Evolutionary conservation across 2,797 vertebrate species (phyloP).

Genomic region (Sorex maritimensis): DNA sequence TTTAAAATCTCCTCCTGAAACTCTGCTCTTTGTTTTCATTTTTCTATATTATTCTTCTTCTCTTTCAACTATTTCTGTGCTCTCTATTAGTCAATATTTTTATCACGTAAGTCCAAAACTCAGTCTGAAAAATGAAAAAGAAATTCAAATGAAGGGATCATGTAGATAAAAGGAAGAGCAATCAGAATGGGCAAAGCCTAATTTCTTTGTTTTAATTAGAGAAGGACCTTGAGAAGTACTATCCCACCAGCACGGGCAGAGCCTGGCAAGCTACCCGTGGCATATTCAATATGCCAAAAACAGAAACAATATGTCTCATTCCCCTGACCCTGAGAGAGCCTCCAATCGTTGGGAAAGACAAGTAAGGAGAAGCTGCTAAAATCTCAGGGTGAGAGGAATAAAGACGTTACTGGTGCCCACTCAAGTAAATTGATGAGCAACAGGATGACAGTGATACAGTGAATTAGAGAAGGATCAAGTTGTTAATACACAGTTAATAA

Average conservation of each 20-base stretch:
- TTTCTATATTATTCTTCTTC: neutral
- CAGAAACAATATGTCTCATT: too few relatives aligned
- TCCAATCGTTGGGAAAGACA: too few relatives aligned
- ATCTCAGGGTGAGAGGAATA: too few relatives aligned
- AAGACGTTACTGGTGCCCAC: too few relatives aligned
- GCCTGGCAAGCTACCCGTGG: too few relatives aligned
- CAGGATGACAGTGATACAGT: too few relatives aligned
- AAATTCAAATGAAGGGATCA: neutral
- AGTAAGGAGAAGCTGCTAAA: too few relatives aligned
- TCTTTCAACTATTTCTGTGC: neutral
- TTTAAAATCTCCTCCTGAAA: neutral
- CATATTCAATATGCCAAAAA: too few relatives aligned
- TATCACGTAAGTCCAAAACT: neutral
- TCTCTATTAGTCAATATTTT: neutral
- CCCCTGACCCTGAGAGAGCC: too few relatives aligned
- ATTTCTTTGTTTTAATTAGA: neutral
- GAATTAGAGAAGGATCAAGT: neutral
- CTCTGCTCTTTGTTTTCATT: neutral
- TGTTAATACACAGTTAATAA: neutral
- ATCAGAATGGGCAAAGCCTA: neutral
- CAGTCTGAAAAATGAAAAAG: neutral
- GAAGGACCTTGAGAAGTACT: too few relatives aligned
- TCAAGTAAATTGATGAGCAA: too few relatives aligned
- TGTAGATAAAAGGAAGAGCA: neutral
- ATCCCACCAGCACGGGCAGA: too few relatives aligned